Conservation (phyloP, 2,113 vertebrate genomes). For the Ophthalmolycus amberensis region DNA sequence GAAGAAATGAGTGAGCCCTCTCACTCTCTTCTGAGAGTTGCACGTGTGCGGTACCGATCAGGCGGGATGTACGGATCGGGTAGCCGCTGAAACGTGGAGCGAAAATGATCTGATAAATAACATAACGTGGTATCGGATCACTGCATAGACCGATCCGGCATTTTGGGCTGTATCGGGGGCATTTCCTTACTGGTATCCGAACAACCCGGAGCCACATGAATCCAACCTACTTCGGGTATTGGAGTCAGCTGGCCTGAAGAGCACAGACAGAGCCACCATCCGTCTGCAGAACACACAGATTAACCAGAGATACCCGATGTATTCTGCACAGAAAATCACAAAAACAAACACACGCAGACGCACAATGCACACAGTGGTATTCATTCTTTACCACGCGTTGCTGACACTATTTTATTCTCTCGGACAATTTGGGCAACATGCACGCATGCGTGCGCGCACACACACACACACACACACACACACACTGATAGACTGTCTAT, state of each 20-base stretch:
- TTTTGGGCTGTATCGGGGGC: no score
- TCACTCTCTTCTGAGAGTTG: no score
- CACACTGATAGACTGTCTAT: constrained; percentile 64
- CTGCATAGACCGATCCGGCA: no score
- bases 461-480: constrained; percentile 32
- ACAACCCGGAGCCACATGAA: neutral
- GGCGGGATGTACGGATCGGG: no score
- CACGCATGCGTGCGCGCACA: neutral
- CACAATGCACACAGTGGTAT: constrained; percentile 32
- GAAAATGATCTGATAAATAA: no score
- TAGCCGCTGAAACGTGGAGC: neutral
- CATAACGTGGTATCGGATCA: no score
- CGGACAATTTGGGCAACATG: constrained; percentile 44
- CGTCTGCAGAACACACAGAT: constrained; percentile 42
- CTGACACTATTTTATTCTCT: constrained; percentile 51
- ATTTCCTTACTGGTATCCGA: no score
- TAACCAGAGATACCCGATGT: constrained; percentile 15
- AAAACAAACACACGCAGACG: constrained; percentile 14
- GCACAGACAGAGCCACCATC: constrained; percentile 14
- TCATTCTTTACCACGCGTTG: constrained; percentile 46
- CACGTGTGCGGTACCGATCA: no score
- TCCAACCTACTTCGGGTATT: constrained; percentile 27
- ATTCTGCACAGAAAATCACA: constrained; percentile 21
- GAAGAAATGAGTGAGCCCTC: neutral
- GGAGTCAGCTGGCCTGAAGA: constrained; percentile 36